Conservation (phyloP, 2,797 vertebrate genomes). For the Pseudotriccus pelzelni region DNA sequence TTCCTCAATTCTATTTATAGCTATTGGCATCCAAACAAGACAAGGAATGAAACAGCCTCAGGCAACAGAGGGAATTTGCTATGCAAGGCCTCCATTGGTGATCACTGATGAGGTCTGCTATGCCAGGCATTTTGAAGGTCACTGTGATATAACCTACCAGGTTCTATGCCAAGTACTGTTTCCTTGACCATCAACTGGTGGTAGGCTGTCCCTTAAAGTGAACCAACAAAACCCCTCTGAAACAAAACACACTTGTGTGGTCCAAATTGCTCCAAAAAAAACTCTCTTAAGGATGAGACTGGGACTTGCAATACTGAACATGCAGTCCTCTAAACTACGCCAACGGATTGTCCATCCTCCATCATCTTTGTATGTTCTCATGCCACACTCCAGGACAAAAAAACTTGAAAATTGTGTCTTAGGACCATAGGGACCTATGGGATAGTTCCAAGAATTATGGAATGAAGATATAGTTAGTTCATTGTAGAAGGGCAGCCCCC, state of each 20-base stretch:
- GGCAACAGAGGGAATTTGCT: background rate
- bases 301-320: background rate
- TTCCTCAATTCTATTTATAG: background rate
- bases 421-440: background rate
- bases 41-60: background rate
- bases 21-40: background rate
- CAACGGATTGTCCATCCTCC: background rate
- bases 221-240: background rate
- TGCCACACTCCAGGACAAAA: background rate
- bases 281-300: background rate
- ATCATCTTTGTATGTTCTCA: background rate
- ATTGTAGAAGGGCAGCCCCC: background rate
- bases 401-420: background rate
- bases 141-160: background rate
- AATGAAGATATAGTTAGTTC: background rate
- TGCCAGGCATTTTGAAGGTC: background rate
- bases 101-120: background rate
- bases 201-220: background rate
- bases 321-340: background rate
- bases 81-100: background rate
- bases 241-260: fast-evolving
- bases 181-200: background rate
- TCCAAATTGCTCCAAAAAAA: background rate
- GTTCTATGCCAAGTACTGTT: background rate
- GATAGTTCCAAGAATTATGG: background rate